phyloP scores from a whole-genome alignment of 2,888 invertebrate species.

The Leucophenga montana region DNA sequence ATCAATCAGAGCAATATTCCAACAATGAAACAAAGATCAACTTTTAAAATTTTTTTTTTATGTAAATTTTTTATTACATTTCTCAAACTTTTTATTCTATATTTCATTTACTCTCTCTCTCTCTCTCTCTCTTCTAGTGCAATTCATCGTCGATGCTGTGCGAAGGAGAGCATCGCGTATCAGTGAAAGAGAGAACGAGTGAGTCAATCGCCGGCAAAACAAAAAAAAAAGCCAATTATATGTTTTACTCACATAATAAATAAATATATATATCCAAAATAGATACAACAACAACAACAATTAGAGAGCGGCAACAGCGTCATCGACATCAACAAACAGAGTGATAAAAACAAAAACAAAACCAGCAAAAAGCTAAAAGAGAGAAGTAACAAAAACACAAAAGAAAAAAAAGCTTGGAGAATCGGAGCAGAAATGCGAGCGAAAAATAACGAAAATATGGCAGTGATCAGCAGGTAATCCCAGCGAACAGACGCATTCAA shows the following conservation, averaged over 20 bases:
- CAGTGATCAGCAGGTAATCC: constrained; percentile 71
- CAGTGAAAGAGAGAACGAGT: not conserved
- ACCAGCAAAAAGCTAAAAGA: not conserved
- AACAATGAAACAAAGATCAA: constrained; percentile 2
- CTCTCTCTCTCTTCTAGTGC: no score
- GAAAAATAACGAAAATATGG: constrained; percentile 51
- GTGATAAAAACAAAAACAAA: constrained; percentile 34
- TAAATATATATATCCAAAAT: not conserved
- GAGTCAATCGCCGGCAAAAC: not conserved
- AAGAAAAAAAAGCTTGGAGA: not conserved
- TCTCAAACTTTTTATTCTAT: not conserved
- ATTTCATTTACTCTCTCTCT: not conserved
- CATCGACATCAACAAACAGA: constrained; percentile 26
- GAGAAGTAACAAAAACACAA: not conserved
- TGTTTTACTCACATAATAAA: not conserved
- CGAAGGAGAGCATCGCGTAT: no score
- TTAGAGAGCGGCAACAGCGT: constrained; percentile 42
- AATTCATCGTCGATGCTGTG: no score
- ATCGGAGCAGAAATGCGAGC: constrained; percentile 48
- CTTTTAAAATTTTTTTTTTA: no score
- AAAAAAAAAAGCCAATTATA: not conserved
- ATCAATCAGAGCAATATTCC: not conserved
- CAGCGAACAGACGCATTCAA: constrained; percentile 53
- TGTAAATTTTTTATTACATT: not conserved
- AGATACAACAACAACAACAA: constrained; percentile 50